These are phyloP conservation scores for Platygyra sinensis DNA, from an alignment of 64 coral and sea anemone species.

Conservation along the genomic window DNA sequence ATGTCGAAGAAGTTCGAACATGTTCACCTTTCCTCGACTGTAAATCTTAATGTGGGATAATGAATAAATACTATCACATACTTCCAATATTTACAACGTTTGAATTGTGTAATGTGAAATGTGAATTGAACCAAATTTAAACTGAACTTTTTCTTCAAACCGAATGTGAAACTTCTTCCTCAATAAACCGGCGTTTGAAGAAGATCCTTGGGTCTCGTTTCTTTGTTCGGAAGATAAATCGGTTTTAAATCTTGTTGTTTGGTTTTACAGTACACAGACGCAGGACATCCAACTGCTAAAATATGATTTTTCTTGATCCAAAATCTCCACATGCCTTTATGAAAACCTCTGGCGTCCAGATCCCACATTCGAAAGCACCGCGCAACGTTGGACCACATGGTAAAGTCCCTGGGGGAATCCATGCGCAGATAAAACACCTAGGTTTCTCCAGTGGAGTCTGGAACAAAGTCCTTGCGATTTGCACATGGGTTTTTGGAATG, in stretches of 20 bases:
- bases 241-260: slow-evolving; percentile 67
- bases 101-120: no score
- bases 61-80: no score
- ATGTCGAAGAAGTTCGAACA: no score
- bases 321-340: slow-evolving; percentile 90
- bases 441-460: slow-evolving; percentile 60
- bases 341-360: slow-evolving; percentile 81
- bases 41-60: no score
- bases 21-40: no score
- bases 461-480: slow-evolving; percentile 68
- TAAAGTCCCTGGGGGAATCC: slow-evolving; percentile 63
- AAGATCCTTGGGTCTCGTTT: slow-evolving; percentile 24
- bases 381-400: slow-evolving; percentile 78
- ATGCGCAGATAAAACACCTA: slow-evolving; percentile 88
- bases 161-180: no score
- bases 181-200: neutral
- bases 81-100: no score
- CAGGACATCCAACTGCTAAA: slow-evolving; percentile 67
- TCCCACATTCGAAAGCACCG: slow-evolving; percentile 91
- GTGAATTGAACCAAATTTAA: no score
- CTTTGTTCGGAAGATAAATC: slow-evolving; percentile 79
- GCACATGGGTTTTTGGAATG: slow-evolving; percentile 61
- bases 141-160: neutral
- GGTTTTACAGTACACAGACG: slow-evolving; percentile 74
- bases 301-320: slow-evolving; percentile 93